phyloP scores from a whole-genome alignment of 2,888 invertebrate species.

The Pelosia muscerda region DNA sequence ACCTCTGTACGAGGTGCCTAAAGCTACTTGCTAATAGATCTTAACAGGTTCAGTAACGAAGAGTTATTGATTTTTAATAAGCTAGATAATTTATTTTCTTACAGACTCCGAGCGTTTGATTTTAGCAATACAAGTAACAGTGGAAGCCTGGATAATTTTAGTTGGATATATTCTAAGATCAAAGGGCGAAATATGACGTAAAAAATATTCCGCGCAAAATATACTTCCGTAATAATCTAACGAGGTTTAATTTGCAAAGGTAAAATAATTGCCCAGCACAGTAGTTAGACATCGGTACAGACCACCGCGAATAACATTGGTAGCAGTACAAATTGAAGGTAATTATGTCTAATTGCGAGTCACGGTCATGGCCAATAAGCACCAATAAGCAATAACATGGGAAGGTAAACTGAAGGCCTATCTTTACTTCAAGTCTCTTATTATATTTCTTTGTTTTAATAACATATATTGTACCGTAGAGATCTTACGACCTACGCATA shows the following conservation, averaged over 20 bases:
- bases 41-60: not conserved
- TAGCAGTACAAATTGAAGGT: slow-evolving; percentile 83
- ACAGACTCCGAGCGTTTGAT: not conserved
- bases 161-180: not conserved
- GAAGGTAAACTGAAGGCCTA: slow-evolving; percentile 74
- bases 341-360: slow-evolving; percentile 84
- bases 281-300: slow-evolving; percentile 70
- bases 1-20: not conserved
- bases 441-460: slow-evolving; percentile 32
- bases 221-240: slow-evolving; percentile 60
- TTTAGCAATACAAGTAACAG: not conserved
- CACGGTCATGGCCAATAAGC: slow-evolving; percentile 87
- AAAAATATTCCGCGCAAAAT: slow-evolving; percentile 23
- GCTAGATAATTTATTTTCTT: not conserved
- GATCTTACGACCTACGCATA: not conserved
- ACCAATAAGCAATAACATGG: slow-evolving; percentile 83
- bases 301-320: slow-evolving; percentile 77
- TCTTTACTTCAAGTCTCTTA: slow-evolving; percentile 52
- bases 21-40: not conserved
- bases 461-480: slow-evolving; percentile 24
- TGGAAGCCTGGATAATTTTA: not conserved
- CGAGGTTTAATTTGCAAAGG: slow-evolving; percentile 73
- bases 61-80: not conserved
- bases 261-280: slow-evolving; percentile 72
- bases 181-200: slow-evolving; percentile 15